A percentile compares a stretch with the other conserved stretches of the same genome.
Conservation (phyloP, 2,888 invertebrate species). For the Dolomedes plantarius region DNA sequence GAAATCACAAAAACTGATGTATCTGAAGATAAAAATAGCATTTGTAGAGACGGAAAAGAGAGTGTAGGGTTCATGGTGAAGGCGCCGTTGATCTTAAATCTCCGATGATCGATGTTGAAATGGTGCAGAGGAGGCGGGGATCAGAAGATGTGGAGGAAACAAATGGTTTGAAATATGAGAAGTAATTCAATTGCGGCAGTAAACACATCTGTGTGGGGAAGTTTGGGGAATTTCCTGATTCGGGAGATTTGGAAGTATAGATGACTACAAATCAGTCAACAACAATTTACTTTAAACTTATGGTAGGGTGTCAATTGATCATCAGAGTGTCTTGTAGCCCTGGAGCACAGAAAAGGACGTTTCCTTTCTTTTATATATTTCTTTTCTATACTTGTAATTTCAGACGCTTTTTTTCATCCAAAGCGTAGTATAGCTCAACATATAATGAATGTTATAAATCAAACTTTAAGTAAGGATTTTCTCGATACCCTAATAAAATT, state of each 20-base stretch:
- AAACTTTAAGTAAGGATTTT: too few species aligned
- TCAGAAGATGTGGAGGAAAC: neutral
- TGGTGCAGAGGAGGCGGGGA: neutral
- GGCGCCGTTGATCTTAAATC: neutral
- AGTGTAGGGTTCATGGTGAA: too few species aligned
- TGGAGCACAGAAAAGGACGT: too few species aligned
- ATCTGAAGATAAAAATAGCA: too few species aligned
- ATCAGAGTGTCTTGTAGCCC: neutral
- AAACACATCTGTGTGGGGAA: neutral
- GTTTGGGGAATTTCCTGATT: neutral
- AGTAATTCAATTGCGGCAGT: slow-evolving; percentile 5
- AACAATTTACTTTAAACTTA: neutral
- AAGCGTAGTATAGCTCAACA: too few species aligned
- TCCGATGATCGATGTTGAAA: neutral
- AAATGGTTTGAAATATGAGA: slow-evolving; percentile 12
- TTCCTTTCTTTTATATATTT: too few species aligned
- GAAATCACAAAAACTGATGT: too few species aligned
- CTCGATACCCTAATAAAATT: too few species aligned
- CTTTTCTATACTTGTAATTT: too few species aligned
- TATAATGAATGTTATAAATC: too few species aligned
- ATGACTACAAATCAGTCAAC: neutral
- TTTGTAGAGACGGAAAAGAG: too few species aligned
- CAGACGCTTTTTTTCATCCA: too few species aligned
- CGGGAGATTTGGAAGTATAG: neutral
- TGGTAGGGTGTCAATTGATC: neutral